phyloP scores from a whole-genome alignment of 2,888 invertebrate genomes.

The Temnothorax unifasciatus region DNA sequence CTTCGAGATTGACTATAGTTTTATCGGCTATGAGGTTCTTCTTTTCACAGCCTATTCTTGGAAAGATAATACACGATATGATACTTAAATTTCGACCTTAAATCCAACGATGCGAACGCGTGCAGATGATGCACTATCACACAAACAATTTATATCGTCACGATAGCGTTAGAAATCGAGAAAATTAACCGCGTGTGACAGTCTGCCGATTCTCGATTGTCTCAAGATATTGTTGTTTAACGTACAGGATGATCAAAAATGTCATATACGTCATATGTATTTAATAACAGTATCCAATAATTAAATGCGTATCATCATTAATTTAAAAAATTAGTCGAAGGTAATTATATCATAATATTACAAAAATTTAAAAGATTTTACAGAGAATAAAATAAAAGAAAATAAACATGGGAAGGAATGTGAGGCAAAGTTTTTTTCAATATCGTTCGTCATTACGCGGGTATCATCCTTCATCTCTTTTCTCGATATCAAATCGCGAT shows the following conservation, averaged over 20 bases:
- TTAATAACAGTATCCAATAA: neutral
- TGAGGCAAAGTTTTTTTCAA: neutral
- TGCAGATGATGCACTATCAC: neutral
- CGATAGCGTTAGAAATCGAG: neutral
- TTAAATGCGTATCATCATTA: neutral
- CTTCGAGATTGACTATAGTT: neutral
- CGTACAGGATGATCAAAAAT: neutral
- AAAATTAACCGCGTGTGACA: conserved; percentile 17
- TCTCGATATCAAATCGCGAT: conserved; percentile 25
- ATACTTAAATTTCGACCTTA: neutral
- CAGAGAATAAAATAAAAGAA: neutral
- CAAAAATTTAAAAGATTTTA: neutral
- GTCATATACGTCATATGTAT: neutral
- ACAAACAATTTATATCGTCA: conserved; percentile 28
- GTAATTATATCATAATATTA: neutral
- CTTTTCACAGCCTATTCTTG: neutral
- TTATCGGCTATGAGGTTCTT: neutral
- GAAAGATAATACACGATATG: neutral
- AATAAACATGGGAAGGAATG: neutral
- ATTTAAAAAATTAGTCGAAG: neutral
- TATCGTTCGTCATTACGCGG: conserved; percentile 9
- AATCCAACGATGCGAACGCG: neutral
- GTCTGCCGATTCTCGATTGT: conserved; percentile 9
- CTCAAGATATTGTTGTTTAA: conserved; percentile 13
- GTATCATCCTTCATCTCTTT: neutral